Base-by-base conservation (phyloP, 1,140 invertebrate species). In the Trinorchestia longiramus region DNA sequence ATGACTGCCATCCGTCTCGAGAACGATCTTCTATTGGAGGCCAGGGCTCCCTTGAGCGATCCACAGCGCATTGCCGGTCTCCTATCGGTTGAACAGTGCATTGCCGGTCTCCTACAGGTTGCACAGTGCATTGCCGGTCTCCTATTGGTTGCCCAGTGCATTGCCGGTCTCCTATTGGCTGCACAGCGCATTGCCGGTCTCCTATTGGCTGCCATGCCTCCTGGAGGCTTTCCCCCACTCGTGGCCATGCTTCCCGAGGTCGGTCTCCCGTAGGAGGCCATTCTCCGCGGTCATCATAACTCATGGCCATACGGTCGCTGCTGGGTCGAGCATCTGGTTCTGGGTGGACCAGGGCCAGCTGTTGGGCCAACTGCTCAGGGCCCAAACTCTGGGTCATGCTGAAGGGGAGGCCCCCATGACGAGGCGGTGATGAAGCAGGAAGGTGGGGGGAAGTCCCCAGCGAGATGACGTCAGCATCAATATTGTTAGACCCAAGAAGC, bases 221-320 rank as follows among this genome's bases (percentile, higher is more conserved):
- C 62, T 77, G 62, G 62, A 77, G 62, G 8, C 62, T 11, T 11
- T 77, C 62, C 62, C 62, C 62, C 1, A 28, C 62, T 3, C 62
- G 8, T 3, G 62, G 62, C 62, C 62, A 77, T 1, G 62, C 62
- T 28, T 77, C 62, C 28, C 28, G 62, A 77, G 62, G 62, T 3
- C 62, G 62, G 15, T 15, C 11, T 28, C 62, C 62, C 45, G 87
- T 95, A 96, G 95, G 92, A 95, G 41, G 95, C 96, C 77, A 95
- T 95, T 95, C 97, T 97, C n/a, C 62, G 95, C 96, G 95, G 96
- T 94, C 44, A 0, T 94, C 77, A 44, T 97, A 97, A 41, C 97
- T 96, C 95, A 97, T 97, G n/a, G 97, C 97, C 40, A 97, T 97
- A 43, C 97, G 97, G 43, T 97, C 44, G 4, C 97, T 36, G 97